Conservation (phyloP, 2,113 vertebrate species). For the Lates calcarifer region DNA sequence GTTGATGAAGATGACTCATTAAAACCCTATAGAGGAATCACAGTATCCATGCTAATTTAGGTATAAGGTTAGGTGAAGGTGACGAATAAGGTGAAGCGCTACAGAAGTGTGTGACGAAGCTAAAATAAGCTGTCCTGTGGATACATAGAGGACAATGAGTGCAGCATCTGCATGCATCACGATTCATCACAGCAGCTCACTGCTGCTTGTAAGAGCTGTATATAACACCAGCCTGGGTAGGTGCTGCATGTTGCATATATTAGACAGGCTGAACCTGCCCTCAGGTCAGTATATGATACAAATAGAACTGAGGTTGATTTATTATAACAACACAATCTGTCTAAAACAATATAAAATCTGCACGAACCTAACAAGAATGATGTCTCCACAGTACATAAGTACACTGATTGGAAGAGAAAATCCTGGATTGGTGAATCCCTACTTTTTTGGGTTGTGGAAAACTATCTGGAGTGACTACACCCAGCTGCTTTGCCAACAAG, state of each 20-base stretch:
- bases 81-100: background rate
- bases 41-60: background rate
- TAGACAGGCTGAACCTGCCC: background rate
- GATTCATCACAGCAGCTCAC: background rate
- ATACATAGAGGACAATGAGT: background rate
- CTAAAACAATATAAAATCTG: background rate
- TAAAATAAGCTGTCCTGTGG: background rate
- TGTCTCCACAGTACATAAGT: background rate
- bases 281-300: too few species aligned
- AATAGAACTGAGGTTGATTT: too few species aligned
- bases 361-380: background rate
- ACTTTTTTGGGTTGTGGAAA: background rate
- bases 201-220: background rate
- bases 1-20: background rate
- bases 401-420: constrained; percentile 2
- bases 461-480: constrained; percentile 5
- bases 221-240: background rate
- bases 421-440: background rate
- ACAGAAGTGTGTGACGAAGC: background rate
- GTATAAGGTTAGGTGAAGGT: background rate
- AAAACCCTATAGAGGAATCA: background rate
- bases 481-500: constrained; percentile 1
- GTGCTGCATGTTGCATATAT: background rate
- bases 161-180: constrained; percentile 3
- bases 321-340: background rate